Conservation (phyloP, 2,888 invertebrate genomes). For the Mythimna albipuncta region DNA sequence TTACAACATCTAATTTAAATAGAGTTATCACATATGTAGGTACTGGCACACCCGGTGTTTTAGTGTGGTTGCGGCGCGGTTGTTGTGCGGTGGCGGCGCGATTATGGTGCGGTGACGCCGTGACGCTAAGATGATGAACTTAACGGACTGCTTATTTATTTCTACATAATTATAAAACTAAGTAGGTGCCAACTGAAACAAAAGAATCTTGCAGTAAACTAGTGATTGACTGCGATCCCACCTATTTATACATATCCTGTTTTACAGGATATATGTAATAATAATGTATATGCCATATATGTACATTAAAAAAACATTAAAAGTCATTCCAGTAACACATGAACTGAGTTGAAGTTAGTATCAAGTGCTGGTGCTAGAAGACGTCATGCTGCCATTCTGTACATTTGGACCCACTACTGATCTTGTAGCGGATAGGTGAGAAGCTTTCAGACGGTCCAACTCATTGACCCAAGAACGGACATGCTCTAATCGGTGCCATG, state of each 20-base stretch:
- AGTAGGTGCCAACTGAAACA: not conserved
- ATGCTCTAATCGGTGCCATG: conserved; percentile 98
- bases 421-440: conserved; percentile 90
- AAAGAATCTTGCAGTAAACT: not conserved
- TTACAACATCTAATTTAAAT: not conserved
- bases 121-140: no score
- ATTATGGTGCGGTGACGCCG: no score
- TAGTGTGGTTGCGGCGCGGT: no score
- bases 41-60: no score
- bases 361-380: conserved; percentile 87
- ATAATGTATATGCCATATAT: not conserved
- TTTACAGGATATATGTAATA: not conserved
- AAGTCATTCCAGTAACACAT: conserved; percentile 16
- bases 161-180: not conserved
- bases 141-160: not conserved
- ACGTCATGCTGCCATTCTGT: conserved; percentile 86
- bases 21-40: no score
- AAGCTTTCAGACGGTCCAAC: conserved; percentile 95
- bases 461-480: conserved; percentile 97
- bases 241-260: not conserved
- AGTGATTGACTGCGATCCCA: no score
- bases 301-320: conserved; percentile 2
- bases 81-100: no score
- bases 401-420: conserved; percentile 77
- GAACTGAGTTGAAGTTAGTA: conserved; percentile 57